Conservation (phyloP, 2,797 vertebrate genomes). For the Trachops cirrhosus region DNA sequence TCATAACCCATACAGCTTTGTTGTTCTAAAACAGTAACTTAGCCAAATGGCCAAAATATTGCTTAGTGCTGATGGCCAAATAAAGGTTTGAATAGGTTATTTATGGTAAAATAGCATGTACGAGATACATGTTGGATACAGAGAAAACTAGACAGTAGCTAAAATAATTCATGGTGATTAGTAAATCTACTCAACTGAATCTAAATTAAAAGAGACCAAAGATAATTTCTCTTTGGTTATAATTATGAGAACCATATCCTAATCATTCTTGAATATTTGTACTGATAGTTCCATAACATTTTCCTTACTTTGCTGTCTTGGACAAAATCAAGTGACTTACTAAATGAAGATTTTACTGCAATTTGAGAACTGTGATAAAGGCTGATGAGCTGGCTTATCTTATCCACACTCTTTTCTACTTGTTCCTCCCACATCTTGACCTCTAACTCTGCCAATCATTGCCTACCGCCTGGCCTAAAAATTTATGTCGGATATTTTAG, state of each 20-base stretch:
- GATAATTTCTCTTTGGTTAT: not conserved
- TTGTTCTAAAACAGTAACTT: not conserved
- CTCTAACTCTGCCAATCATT: not conserved
- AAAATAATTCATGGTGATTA: not conserved
- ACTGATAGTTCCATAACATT: not conserved
- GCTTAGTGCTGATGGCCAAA: not conserved
- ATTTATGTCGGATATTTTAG: not conserved
- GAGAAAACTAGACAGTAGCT: not conserved
- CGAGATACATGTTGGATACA: not conserved
- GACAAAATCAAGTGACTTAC: not conserved
- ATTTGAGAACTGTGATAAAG: not conserved
- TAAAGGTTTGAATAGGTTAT: not conserved
- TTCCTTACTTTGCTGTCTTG: not conserved
- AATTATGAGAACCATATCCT: not conserved
- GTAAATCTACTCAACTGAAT: not conserved
- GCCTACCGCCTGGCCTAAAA: not conserved
- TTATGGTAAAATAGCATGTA: not conserved
- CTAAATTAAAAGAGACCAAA: not conserved
- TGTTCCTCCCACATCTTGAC: not conserved
- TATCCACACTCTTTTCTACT: not conserved
- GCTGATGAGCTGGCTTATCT: not conserved
- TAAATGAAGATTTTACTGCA: not conserved
- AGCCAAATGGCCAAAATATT: not conserved
- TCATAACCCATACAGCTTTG: not conserved
- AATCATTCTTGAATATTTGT: not conserved